Conservation (phyloP, 2,797 vertebrate genomes). For the Brotula barbata region DNA sequence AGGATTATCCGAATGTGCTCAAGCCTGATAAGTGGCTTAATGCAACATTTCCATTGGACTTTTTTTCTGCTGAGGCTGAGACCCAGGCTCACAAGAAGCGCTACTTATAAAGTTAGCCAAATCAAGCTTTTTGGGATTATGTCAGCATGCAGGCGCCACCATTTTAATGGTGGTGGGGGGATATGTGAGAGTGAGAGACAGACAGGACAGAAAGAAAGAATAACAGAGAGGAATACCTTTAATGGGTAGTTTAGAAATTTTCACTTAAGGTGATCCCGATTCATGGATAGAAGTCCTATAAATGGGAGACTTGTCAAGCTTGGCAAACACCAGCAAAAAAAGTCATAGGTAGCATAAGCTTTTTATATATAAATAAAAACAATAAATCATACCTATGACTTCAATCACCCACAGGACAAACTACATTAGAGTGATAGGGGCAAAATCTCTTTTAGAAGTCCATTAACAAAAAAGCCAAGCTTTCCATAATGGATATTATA, state of each 20-base stretch:
- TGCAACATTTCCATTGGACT: conserved; percentile 78
- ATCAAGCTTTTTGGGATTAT: conserved; percentile 81
- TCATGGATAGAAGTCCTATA: no score
- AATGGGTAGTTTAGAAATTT: conserved; percentile 8
- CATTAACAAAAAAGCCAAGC: no score
- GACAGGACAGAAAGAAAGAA: conserved; percentile 26
- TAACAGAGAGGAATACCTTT: conserved; percentile 33
- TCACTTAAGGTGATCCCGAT: no score
- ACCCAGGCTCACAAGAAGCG: conserved; percentile 75
- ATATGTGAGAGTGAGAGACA: conserved; percentile 19
- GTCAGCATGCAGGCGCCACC: conserved; percentile 70
- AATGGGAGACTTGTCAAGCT: no score
- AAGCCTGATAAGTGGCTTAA: conserved; percentile 85
- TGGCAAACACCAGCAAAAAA: no score
- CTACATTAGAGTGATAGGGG: no score
- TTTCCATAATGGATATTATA: no score
- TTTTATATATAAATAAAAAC: no score
- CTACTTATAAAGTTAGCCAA: conserved; percentile 83
- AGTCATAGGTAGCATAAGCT: no score
- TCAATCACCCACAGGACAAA: no score
- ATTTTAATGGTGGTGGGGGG: conserved; percentile 65
- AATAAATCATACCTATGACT: no score
- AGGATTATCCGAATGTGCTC: conserved; percentile 84
- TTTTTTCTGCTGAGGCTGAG: conserved; percentile 79
- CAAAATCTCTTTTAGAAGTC: no score